A percentile compares a stretch with the other conserved stretches of the same genome.
Evolutionary conservation across 2,888 invertebrate genomes (phyloP).

Genomic region (Drosophila melanocephala): DNA sequence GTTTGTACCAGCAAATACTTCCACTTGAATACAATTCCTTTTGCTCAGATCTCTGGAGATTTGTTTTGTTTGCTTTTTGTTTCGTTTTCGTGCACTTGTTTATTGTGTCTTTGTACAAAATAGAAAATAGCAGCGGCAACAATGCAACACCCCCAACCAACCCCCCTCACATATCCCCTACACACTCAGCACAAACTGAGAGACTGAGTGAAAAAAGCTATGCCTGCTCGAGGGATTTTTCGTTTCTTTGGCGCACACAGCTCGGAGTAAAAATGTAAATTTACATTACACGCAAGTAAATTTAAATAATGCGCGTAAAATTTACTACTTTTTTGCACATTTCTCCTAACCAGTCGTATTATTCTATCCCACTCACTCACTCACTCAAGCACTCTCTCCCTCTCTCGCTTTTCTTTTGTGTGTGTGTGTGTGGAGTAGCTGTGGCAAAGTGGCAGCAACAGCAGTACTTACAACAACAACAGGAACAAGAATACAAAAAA

Average conservation of each 20-base stretch:
- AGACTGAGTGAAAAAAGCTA: constrained; percentile 32
- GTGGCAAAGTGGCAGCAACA: constrained; percentile 28
- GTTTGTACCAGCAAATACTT: constrained; percentile 44
- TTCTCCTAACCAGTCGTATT: constrained; percentile 23
- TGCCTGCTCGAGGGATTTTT: constrained; percentile 64
- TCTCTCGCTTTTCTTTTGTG: constrained; percentile 5
- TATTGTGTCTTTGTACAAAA: constrained; percentile 70
- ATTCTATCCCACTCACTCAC: constrained; percentile 11
- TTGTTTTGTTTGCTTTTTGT: constrained; percentile 51
- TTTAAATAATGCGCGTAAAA: constrained; percentile 81
- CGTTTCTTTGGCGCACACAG: constrained; percentile 46
- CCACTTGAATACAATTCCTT: constrained; percentile 65
- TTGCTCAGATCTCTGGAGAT: constrained; percentile 66
- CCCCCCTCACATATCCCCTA: constrained; percentile 42
- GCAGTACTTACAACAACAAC: constrained; percentile 16
- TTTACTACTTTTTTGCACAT: constrained; percentile 70
- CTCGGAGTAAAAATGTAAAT: constrained; percentile 71
- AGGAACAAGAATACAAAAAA: constrained; percentile 40
- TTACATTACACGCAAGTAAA: constrained; percentile 79
- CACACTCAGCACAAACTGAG: constrained; percentile 10
- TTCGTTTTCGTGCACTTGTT: constrained; percentile 75
- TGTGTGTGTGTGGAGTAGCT: constrained; percentile 19
- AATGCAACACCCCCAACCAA: constrained; percentile 44
- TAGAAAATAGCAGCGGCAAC: constrained; percentile 46
- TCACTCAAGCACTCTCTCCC: not conserved